Evolutionary conservation across 2,888 invertebrate genomes (phyloP), one percentile per base, ranked within the genome.

Genomic region (Julus scanicus): DNA sequence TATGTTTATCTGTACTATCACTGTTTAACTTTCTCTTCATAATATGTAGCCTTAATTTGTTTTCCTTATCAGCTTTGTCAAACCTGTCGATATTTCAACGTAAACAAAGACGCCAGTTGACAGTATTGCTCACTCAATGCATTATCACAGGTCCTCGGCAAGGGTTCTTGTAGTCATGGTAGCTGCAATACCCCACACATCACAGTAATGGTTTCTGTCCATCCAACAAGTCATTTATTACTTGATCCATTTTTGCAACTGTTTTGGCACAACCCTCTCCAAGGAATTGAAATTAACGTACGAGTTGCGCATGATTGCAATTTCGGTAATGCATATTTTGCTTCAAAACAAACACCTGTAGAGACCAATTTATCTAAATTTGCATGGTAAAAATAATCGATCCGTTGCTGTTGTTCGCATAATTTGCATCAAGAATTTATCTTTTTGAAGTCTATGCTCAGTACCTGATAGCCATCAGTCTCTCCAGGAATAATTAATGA

Each of bases 311-410:
- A 8, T 63, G 17, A n/a, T n/a, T 63, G n/a, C 63, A 63, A 63
- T 63, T 63, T 63, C 63, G n/a, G 63, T 63, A 63, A 63, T 63
- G 63, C 63, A 63, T n/a, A n/a, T 29, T 29, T 63, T 9, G 63
- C 63, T 20, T 8, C n/a, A 20, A 63, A 63, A 63, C 63, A 63
- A 63, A 63, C 63, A 63, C 63, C 63, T 63, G 63, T 63, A 63
- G 63, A 63, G 63, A 63, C n/a, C 63, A 63, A 63, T 63, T 63
- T 63, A n/a, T 63, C 63, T 20, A 63, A n/a, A 63, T 63, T 63
- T 20, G 63, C 63, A 63, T 63, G 63, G 63, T n/a, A 3, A 63
- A 63, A 8, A 63, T 20, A 63, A 63, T 63, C 63, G 20, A 63
- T 63, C n/a, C 6, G 63, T 20, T 20, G 63, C n/a, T 20, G n/a